Base-by-base conservation (phyloP, 2,113 vertebrate species). In the Oryzias javanicus region DNA sequence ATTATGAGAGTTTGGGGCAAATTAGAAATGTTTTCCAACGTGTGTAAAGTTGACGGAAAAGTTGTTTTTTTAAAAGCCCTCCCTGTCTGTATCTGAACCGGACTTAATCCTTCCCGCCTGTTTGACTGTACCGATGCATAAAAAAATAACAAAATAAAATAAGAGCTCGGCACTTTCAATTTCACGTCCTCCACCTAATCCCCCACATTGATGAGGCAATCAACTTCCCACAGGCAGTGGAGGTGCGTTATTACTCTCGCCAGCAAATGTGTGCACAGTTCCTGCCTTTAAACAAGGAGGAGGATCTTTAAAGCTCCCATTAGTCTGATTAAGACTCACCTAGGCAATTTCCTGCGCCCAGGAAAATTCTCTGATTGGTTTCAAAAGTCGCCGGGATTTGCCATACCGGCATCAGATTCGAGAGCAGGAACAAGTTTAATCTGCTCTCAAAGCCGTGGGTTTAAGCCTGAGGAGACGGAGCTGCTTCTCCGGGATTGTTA, bases 271-370 rank as follows among this genome's bases (percentile, higher is more conserved):
- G 55, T 29, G 47, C 19, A 24, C 61, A 55, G 55, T 66, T 69
- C 41, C 69, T 17, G 69, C 59, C 62, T 78, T 67, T 67, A 73
- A 80, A 79, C 70, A 60, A 45, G 61, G 79, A 73, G 77, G 75
- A 69, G 83, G 79, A 79, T 81, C 83, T 76, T 67, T 76, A 57
- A 70, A 78, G 67, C 60, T 65, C 55, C 57, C 74, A 81, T 86
- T 83, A 84, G 68, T 76, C 64, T 83, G 75, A 84, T 86, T 75
- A 79, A 76, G 73, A 83, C 68, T 58, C 89, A 93, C 90, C 70
- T 51, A 44, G 71, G 78, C 77, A 61, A 77, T 81, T 77, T 83
- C 77, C 82, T 75, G 61, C 47, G 72, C 53, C 47, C 59, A 68
- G 61, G 16, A 52, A 55, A 63, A 47, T 42, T 12, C 55, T 55